phyloP scores from a whole-genome alignment of 2,888 invertebrate species.

The Clusia tigrina region DNA sequence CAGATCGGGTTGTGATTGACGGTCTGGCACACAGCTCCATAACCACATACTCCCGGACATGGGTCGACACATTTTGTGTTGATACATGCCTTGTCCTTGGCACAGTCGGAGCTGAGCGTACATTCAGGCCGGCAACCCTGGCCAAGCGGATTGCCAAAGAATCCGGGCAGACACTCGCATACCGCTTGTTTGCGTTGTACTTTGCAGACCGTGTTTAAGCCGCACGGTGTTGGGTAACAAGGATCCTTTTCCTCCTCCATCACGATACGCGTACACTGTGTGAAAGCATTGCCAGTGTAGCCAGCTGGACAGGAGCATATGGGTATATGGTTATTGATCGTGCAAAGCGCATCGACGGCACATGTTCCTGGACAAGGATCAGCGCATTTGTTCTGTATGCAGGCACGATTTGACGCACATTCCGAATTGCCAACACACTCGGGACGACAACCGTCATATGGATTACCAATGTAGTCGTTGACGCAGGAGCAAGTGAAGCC shows the following conservation, averaged over 20 bases:
- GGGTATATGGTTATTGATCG: constrained; percentile 75
- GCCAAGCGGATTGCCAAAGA: constrained; percentile 73
- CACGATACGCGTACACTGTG: constrained; percentile 65
- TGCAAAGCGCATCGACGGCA: constrained; percentile 82
- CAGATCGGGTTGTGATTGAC: constrained; percentile 88
- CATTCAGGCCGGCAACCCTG: constrained; percentile 85
- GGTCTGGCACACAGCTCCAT: constrained; percentile 78
- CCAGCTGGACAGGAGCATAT: constrained; percentile 72
- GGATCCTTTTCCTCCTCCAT: constrained; percentile 64
- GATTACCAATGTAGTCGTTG: constrained; percentile 77
- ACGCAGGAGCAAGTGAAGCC: constrained; percentile 70
- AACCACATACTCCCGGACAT: constrained; percentile 81
- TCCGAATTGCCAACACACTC: constrained; percentile 89
- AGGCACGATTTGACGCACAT: constrained; percentile 82
- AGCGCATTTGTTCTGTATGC: constrained; percentile 81
- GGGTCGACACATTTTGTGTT: constrained; percentile 83
- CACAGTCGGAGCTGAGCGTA: constrained; percentile 81
- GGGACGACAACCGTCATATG: constrained; percentile 79
- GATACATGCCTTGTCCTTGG: constrained; percentile 77
- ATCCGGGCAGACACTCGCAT: constrained; percentile 80
- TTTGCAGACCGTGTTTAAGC: constrained; percentile 77
- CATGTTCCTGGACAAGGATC: constrained; percentile 86
- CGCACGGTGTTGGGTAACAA: constrained; percentile 80
- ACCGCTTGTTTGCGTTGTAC: constrained; percentile 68
- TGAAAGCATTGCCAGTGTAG: constrained; percentile 73